Base-by-base conservation (phyloP, 2,113 vertebrate species). In the Elanus axillaris region DNA sequence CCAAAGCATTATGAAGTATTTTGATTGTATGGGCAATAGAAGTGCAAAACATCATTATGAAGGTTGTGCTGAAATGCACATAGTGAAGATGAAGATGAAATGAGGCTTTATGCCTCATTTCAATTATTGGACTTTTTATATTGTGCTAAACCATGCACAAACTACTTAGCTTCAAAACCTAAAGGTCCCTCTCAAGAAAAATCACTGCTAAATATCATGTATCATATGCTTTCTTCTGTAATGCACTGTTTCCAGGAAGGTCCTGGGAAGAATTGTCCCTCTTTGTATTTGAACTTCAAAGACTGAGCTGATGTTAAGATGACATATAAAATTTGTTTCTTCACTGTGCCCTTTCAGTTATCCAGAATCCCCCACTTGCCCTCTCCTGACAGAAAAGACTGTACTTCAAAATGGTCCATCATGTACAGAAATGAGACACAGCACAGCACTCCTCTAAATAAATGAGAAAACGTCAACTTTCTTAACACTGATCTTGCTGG, bases 101-200 rank as follows among this genome's bases (percentile, higher is more conserved):
- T 91, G 42, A 93, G 27, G 42, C 91, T 88, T 96, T 84, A 89
- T 88, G 93, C 85, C 40, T 95, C 78, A 71, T 96, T 96, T 96
- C 84, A 96, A 91, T 90, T 86, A 95, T 36, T 81, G 82, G 89
- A 79, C 93, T 80, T 96, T 47, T 83, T 95, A 79, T 87, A 92
- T 64, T 95, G 90, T 86, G 92, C 63, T 96, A 96, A 95, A 93
- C 87, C 93, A 96, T 83, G 94, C 93, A 96, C 72, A 92, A 96
- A 95, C 93, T 93, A 75, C 55, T 95, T 88, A 52, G 81, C 50
- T 93, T 85, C 89, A 91, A 93, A 96, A 96, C 29, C 38, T 92
- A 93, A 92, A 96, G 75, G 89, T 94, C 67, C 75, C 23, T 82
- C 89, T 94, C 47, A 93, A 96, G 93, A 97, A 94, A 96, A 96